These are phyloP conservation scores for Pardalotus punctatus DNA, from an alignment of 2,113 vertebrate genomes.

Conservation along the genomic window DNA sequence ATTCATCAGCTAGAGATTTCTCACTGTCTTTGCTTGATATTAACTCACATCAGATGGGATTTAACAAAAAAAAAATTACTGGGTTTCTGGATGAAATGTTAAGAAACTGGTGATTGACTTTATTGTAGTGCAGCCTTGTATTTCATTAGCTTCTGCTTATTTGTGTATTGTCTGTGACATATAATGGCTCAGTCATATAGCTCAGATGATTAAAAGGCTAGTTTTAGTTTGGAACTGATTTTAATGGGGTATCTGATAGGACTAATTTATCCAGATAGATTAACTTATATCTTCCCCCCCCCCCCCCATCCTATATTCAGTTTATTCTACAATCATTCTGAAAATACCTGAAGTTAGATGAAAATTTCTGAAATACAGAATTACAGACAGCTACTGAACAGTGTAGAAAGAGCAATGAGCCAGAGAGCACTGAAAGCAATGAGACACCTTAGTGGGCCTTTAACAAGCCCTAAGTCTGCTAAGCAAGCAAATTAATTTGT, in stretches of 20 bases:
- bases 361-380: background rate
- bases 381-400: background rate
- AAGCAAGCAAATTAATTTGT: conserved; percentile 33
- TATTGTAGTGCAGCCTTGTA: background rate
- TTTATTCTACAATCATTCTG: background rate
- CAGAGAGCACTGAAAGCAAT: conserved; percentile 11
- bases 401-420: background rate
- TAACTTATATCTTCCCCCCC: background rate
- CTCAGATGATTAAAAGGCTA: background rate
- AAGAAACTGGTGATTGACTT: conserved; percentile 3
- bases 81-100: conserved; percentile 19
- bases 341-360: background rate
- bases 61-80: background rate
- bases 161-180: background rate
- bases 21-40: background rate
- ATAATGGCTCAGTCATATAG: background rate
- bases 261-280: background rate
- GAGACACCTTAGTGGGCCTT: background rate
- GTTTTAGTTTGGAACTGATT: background rate
- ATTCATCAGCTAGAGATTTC: conserved; percentile 11
- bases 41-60: conserved; percentile 37
- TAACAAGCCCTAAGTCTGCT: conserved; percentile 25
- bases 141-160: background rate
- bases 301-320: background rate
- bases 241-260: background rate